phyloP scores from a whole-genome alignment of 2,888 invertebrate species.

The Cosmorhoe ocellata region DNA sequence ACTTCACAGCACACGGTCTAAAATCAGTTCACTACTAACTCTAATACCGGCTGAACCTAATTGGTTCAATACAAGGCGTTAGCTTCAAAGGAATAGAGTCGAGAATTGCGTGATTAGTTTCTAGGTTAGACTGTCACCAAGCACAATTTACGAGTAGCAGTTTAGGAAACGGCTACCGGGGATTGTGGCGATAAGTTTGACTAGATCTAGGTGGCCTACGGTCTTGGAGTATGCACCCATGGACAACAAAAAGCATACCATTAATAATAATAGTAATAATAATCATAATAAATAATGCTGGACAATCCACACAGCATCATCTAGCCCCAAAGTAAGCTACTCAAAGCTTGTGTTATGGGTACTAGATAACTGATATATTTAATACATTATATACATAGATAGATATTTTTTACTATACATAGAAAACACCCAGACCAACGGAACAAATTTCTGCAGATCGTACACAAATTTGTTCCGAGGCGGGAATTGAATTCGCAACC shows the following conservation, averaged over 20 bases:
- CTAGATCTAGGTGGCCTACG: slow-evolving; percentile 23
- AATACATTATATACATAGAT: no score
- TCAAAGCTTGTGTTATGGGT: no score
- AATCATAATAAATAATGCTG: no score
- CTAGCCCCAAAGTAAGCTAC: no score
- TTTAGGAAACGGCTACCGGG: slow-evolving; percentile 26
- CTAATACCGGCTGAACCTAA: not conserved
- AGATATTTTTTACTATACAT: no score
- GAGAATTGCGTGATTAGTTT: not conserved
- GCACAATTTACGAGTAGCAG: slow-evolving; percentile 25
- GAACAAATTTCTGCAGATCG: no score
- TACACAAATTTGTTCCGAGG: no score
- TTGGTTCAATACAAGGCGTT: not conserved
- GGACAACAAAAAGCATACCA: not conserved
- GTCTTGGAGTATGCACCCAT: not conserved
- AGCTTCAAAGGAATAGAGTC: not conserved
- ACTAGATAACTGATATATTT: no score
- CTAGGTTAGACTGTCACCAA: slow-evolving; percentile 22
- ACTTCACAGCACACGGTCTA: not conserved
- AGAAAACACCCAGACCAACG: no score
- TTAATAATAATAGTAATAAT: no score
- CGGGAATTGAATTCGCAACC: no score
- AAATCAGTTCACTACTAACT: not conserved
- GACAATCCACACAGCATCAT: no score
- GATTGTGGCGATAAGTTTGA: slow-evolving; percentile 25